Conservation (phyloP, 2,888 invertebrate species). For the Spilosoma lubricipeda region DNA sequence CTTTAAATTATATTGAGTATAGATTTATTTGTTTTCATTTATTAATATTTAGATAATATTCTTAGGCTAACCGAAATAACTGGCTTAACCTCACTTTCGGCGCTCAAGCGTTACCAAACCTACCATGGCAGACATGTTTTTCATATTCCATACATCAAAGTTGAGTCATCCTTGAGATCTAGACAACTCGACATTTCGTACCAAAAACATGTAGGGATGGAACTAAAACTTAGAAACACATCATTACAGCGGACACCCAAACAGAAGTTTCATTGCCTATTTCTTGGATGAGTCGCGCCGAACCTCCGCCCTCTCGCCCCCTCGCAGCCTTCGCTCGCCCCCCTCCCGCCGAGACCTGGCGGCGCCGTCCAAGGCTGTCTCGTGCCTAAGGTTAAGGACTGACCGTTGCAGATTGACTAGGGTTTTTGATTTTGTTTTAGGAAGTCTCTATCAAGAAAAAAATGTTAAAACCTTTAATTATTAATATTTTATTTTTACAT, state of each 20-base stretch:
- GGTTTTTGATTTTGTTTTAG: slow-evolving; percentile 17
- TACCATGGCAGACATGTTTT: background rate
- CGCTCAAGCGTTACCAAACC: background rate
- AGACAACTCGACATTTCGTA: slow-evolving; percentile 2
- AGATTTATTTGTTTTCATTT: too few relatives aligned
- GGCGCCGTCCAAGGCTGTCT: slow-evolving; percentile 81
- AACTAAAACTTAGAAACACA: slow-evolving; percentile 33
- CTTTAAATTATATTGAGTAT: too few relatives aligned
- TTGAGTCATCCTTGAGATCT: background rate
- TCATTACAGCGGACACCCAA: slow-evolving; percentile 56
- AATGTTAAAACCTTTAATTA: too few relatives aligned
- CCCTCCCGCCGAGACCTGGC: slow-evolving; percentile 56
- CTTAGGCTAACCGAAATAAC: background rate
- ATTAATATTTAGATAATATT: too few relatives aligned
- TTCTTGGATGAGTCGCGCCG: slow-evolving; percentile 49
- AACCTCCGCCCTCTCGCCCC: slow-evolving; percentile 7
- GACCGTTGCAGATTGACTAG: slow-evolving; percentile 56
- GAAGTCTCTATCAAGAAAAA: too few relatives aligned
- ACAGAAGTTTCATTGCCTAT: slow-evolving; percentile 49
- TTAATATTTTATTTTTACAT: too few relatives aligned
- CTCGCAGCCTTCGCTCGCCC: slow-evolving; percentile 30
- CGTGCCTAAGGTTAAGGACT: slow-evolving; percentile 71
- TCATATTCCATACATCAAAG: background rate
- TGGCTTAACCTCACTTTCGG: background rate
- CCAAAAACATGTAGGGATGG: slow-evolving; percentile 21